Base-by-base conservation (phyloP, 2,797 vertebrate genomes). In the Phataginus tricuspis region DNA sequence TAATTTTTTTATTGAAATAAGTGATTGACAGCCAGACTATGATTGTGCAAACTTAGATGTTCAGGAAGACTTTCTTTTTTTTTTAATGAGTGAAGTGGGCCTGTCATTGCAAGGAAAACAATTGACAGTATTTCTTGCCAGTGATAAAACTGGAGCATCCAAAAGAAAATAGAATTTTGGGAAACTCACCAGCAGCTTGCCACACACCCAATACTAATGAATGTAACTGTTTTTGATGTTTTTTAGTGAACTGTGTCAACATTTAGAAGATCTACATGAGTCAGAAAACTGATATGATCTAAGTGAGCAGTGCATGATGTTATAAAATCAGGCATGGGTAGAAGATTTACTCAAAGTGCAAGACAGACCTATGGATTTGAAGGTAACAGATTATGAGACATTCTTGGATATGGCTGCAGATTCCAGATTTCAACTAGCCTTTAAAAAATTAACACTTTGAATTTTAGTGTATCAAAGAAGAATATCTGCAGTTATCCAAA, bases 141-240 rank as follows among this genome's bases (percentile, higher is more conserved):
- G 25, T 31, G 91, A 86, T 77, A 89, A 90, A 95, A 49, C 1
- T 27, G 15, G 7, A 89, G 18, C 45, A 80, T 75, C 86, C 31
- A 53, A 91, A 72, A 64, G 75, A 82, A 94, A 89, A 80, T 0
- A 45, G 31, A 97, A 86, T 57, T 94, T 94, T 75, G 29, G 39
- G 55, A 94, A 61, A 92, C 7, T 64, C 53, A 53, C 25, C 55
- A 86, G 45, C 29, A 89, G 4, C 15, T 91, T 69, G 34, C n/a
- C 34, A 71, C 5, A 94, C 6, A 0, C 42, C 23, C 34, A 71
- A 23, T 55, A 39, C 59, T 80, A 74, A 78, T 25, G 49, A 94
- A 63, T 75, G 10, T 53, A 53, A 64, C 23, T 59, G 10, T 82
- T 75, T 84, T 39, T 72, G 15, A 42, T 51, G 7, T 85, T 66